Percentiles rank a stretch among this genome's conserved stretches.
Evolutionary conservation across 2,888 invertebrate species (phyloP).

Genomic region (Serripes groenlandicus): DNA sequence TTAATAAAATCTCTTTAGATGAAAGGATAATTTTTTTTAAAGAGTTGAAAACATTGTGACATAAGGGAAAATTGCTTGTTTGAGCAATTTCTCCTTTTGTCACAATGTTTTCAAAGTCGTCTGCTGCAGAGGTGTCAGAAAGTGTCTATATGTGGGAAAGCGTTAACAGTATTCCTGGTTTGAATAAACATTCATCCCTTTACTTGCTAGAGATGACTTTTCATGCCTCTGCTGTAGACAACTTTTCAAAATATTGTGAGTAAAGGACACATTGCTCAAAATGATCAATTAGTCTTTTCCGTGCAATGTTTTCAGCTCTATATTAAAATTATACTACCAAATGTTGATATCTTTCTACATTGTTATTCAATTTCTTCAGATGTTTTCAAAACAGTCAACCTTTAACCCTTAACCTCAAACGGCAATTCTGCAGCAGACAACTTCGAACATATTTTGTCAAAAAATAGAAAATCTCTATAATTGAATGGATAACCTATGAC

Average conservation of each 20-base stretch:
- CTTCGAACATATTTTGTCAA: not conserved
- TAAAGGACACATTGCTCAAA: not conserved
- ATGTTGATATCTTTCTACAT: no score
- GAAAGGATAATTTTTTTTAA: no score
- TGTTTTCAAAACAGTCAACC: no score
- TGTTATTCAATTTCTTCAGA: no score
- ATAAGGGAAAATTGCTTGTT: no score
- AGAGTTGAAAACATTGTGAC: no score
- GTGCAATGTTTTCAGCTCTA: no score
- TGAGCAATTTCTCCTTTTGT: not conserved
- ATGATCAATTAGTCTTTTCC: not conserved
- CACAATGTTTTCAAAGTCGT: not conserved
- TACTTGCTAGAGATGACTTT: not conserved
- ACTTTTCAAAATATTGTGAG: slow-evolving; percentile 15
- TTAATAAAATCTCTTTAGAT: no score
- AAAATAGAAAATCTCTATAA: no score
- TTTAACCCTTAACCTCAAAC: no score
- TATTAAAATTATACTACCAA: no score
- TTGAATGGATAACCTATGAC: not conserved
- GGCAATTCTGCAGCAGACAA: not conserved
- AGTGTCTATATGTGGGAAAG: not conserved
- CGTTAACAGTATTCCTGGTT: not conserved
- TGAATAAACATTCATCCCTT: not conserved
- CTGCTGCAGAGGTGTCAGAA: not conserved
- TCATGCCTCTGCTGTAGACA: no score